These are phyloP conservation scores for Lithosia quadra DNA, from an alignment of 2,888 invertebrate genomes.

Conservation along the genomic window DNA sequence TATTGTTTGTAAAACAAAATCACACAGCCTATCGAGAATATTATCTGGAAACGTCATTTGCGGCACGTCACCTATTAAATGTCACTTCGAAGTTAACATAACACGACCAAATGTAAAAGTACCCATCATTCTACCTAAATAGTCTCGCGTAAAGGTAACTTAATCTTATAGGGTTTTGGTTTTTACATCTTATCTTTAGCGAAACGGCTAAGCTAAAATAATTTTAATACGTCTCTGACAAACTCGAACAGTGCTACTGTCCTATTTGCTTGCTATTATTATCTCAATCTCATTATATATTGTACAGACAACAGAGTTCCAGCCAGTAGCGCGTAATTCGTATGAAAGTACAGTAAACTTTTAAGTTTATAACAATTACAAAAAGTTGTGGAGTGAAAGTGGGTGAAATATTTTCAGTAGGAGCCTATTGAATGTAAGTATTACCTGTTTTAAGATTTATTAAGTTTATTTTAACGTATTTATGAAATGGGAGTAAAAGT, in stretches of 20 bases:
- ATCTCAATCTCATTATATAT: neutral
- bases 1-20: neutral
- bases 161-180: neutral
- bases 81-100: neutral
- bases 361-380: neutral
- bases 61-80: neutral
- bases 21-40: neutral
- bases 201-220: neutral
- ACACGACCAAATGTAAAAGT: neutral
- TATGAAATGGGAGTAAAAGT: neutral
- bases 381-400: neutral
- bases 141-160: neutral
- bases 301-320: neutral
- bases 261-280: neutral
- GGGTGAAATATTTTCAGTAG: neutral
- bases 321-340: neutral
- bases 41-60: neutral
- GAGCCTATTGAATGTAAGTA: constrained; percentile 4
- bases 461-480: neutral
- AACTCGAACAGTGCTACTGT: neutral
- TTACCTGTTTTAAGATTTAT: neutral
- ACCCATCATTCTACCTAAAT: neutral
- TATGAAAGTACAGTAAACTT: neutral
- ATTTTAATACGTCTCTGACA: neutral
- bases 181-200: neutral